Base-by-base conservation (phyloP, 2,797 vertebrate genomes). In the Squalus acanthias region DNA sequence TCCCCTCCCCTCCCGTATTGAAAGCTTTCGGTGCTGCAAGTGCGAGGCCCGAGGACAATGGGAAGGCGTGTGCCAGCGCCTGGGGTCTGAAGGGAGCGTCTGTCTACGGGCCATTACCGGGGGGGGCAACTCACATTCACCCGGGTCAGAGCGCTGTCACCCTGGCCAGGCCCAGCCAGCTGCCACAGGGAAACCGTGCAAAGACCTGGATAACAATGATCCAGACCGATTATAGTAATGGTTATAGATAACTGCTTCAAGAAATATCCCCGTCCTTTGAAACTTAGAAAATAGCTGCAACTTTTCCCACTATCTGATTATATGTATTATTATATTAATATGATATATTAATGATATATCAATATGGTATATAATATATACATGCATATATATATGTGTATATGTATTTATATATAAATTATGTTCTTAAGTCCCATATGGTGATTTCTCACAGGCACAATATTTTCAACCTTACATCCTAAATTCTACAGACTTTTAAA, bases 1-100 rank as follows among this genome's bases (percentile, higher is more conserved):
- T 82, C 20, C 79, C 33, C 89, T 63, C 33, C 91, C 91, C 29
- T 33, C 33, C 65, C 8, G 60, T 7, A 39, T 67, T 93, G 63
- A 67, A 65, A 63, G 22, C 65, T 39, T 46, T 69, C 91, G 63
- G 39, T 39, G 91, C 63, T 67, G 91, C 5, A 22, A 67, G 63
- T 93, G 20, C 46, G 82, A 85, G 20, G 82, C 39, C 17, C 8
- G n/a, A 69, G 65, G 91, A 93, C 91, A 93, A 93, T 93, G 39
- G n/a, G 63, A 93, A 69, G 91, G 91, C 63, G 91, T 93, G 91
- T 46, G 91, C 63, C 91, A 93, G 91, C 46, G 82, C 82, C 39
- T n/a, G 17, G 46, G 82, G 39, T 20, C 79, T 20, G n/a, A 82
- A 82, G 60, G 33, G 33, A 67, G n/a, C 91, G 91, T 92, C 89